Base-by-base conservation (phyloP, 2,113 vertebrate species). In the Macheiramphus alcinus region DNA sequence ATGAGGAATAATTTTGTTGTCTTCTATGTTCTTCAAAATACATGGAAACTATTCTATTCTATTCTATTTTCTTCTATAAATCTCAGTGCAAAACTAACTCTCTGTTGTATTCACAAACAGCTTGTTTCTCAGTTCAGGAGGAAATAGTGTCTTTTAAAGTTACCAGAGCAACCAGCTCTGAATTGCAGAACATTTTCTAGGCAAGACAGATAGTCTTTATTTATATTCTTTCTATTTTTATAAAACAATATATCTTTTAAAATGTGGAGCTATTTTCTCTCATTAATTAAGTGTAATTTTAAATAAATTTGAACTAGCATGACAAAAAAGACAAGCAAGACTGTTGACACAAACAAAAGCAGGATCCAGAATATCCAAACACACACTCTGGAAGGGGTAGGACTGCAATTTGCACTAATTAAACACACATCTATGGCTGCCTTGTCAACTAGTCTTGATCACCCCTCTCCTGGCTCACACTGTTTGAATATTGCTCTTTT, bases 151-250 rank as follows among this genome's bases (percentile, higher is more conserved):
- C 34, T 90, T 90, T 53, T 52, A 27, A 90, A 92, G 71, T 88
- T 92, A 80, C 66, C 74, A 92, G 70, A 95, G 70, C 61, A 96
- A 97, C 70, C 34, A 56, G 43, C 29, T 90, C 78, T 82, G 62
- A 93, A 63, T 63, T 88, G 23, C n/a, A 80, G 56, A 93, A 85
- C 48, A 75, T 59, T 81, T 16, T 81, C 48, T 61, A 48, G 36
- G 53, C 21, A 88, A 88, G 43, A 87, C 23, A 67, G 50, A 81
- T 23, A 32, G 47, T 17, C 9, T 56, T 95, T 94, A 80, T 95
- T 86, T 93, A 91, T 71, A 73, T 48, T 70, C 17, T 63, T 80
- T 84, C 78, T 93, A 74, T 74, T 93, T 88, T 94, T 94, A 82
- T 72, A 50, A 84, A 58, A 65, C 68, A 94, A 58, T 15, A 1